phyloP scores from a whole-genome alignment of 2,113 vertebrate species.

The Mormyrus lacerda region DNA sequence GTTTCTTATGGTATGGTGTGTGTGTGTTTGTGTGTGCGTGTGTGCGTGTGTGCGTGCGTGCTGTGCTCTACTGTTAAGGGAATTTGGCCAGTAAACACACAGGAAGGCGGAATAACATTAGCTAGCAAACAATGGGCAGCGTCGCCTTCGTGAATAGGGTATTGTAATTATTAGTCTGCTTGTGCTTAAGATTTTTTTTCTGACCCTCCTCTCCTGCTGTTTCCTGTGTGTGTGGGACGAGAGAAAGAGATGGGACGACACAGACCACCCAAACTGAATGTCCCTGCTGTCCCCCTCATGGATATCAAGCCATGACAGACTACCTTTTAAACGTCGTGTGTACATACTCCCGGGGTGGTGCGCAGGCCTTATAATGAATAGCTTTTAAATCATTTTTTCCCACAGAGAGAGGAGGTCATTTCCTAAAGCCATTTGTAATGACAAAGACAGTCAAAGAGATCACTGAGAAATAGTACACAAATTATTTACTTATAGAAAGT shows the following conservation, averaged over 20 bases:
- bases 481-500: neutral
- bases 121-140: constrained; percentile 15
- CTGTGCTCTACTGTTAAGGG: neutral
- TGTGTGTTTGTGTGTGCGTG: neutral
- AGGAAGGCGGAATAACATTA: constrained; percentile 29
- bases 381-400: neutral
- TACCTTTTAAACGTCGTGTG: constrained; percentile 4
- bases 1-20: neutral
- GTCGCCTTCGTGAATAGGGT: constrained; percentile 22
- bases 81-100: constrained; percentile 16
- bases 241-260: constrained; percentile 12
- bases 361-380: neutral
- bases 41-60: neutral
- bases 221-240: constrained; percentile 28
- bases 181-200: constrained; percentile 25
- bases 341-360: neutral
- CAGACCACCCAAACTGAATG: constrained; percentile 36
- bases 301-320: neutral
- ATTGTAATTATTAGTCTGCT: constrained; percentile 28
- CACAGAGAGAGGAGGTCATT: constrained; percentile 5
- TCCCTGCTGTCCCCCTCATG: constrained; percentile 17
- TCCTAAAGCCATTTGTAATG: neutral
- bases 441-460: neutral
- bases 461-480: neutral
- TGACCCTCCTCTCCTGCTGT: constrained; percentile 30